A percentile compares a stretch with the other conserved stretches of the same genome.
These are phyloP conservation scores for Periplaneta americana DNA, from an alignment of 1,140 invertebrate genomes.

Conservation along the genomic window DNA sequence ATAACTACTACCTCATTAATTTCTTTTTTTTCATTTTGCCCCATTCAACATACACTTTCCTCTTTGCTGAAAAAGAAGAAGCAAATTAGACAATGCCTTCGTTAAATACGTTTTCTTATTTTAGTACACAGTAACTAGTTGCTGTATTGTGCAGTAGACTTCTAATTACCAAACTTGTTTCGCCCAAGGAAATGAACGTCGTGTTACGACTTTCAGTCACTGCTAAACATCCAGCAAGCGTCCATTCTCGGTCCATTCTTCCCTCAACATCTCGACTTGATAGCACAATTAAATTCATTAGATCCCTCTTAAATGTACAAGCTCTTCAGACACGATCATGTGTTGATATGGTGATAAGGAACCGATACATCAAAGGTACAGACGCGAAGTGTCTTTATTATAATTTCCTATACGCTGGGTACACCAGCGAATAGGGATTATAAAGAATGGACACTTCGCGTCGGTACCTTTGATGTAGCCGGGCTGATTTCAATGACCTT, in stretches of 20 bases:
- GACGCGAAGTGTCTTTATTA: too few relatives aligned
- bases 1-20: background rate
- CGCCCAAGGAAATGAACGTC: background rate
- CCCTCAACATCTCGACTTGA: too few relatives aligned
- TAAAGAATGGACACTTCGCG: too few relatives aligned
- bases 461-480: too few relatives aligned
- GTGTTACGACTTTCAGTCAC: background rate
- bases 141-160: background rate
- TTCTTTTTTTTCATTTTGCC: background rate
- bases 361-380: too few relatives aligned
- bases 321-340: too few relatives aligned
- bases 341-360: too few relatives aligned
- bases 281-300: too few relatives aligned
- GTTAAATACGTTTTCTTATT: constrained; percentile 7
- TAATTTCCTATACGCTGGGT: too few relatives aligned
- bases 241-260: background rate
- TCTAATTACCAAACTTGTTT: constrained; percentile 11
- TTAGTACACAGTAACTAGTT: background rate
- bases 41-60: background rate
- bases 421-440: too few relatives aligned
- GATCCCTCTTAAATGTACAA: too few relatives aligned
- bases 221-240: background rate
- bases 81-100: background rate
- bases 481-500: too few relatives aligned
- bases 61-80: background rate